Evolutionary conservation across 2,113 vertebrate genomes (phyloP).

Genomic region (Amblyornis subalaris): DNA sequence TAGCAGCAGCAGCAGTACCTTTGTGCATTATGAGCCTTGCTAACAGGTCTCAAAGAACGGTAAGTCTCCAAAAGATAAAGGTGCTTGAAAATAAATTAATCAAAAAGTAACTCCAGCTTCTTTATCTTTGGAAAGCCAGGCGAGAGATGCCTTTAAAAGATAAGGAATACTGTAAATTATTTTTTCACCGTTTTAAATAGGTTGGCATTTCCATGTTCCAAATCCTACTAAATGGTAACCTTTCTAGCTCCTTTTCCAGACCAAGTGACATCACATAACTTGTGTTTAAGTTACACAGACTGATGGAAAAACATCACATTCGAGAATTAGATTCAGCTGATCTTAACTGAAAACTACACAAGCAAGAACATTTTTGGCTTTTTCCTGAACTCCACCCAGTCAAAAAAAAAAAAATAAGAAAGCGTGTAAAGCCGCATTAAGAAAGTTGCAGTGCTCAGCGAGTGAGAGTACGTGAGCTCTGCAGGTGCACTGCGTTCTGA

Average conservation of each 20-base stretch:
- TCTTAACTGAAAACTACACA: constrained; percentile 9
- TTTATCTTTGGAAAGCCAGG: neutral
- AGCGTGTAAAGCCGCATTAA: neutral
- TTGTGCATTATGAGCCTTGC: neutral
- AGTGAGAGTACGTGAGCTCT: neutral
- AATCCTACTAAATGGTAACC: neutral
- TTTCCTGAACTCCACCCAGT: neutral
- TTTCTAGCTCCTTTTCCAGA: neutral
- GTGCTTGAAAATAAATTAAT: neutral
- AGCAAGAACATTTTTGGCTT: neutral
- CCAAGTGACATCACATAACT: neutral
- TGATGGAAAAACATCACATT: neutral
- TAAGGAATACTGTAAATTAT: neutral
- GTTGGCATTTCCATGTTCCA: neutral
- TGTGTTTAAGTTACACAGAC: neutral
- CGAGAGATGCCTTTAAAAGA: neutral
- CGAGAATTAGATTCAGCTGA: neutral
- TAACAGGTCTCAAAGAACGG: neutral
- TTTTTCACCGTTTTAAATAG: neutral
- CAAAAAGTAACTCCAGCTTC: neutral
- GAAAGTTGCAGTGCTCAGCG: neutral
- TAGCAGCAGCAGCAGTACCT: neutral
- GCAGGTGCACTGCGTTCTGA: neutral
- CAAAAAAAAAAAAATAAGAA: neutral
- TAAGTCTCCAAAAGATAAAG: neutral